phyloP scores from a whole-genome alignment of 2,888 invertebrate genomes.

The Podotricha telesiphe region DNA sequence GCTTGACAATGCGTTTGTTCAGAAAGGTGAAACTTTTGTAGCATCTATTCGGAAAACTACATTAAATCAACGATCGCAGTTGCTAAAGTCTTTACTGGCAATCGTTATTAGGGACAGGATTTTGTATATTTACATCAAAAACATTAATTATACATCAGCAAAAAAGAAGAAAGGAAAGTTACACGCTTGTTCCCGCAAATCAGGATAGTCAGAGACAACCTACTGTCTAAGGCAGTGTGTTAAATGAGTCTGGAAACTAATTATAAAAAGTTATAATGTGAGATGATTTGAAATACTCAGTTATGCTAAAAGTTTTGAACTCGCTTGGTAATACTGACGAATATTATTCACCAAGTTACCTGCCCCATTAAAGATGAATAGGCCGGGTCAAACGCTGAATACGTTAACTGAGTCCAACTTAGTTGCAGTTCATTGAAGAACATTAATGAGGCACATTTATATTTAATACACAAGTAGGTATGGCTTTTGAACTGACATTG shows the following conservation, averaged over 20 bases:
- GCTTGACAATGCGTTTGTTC: too few species aligned
- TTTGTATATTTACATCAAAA: too few species aligned
- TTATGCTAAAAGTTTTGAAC: constrained; percentile 11
- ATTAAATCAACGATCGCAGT: too few species aligned
- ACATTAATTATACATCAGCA: too few species aligned
- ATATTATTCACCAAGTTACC: constrained; percentile 23
- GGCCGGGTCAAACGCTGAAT: constrained; percentile 24
- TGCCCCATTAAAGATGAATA: constrained; percentile 29
- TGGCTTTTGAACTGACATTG: not conserved
- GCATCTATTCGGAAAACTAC: too few species aligned
- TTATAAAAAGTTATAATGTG: not conserved
- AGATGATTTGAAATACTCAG: not conserved
- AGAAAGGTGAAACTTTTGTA: too few species aligned
- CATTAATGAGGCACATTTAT: constrained; percentile 12
- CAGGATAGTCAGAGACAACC: too few species aligned
- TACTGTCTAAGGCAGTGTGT: too few species aligned
- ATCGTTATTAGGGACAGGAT: too few species aligned
- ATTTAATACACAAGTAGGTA: not conserved
- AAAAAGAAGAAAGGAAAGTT: too few species aligned
- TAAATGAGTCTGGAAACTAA: not conserved
- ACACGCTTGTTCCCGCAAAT: too few species aligned
- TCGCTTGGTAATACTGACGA: not conserved
- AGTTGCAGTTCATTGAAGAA: constrained; percentile 21
- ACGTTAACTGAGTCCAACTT: constrained; percentile 23
- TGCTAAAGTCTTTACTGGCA: too few species aligned